phyloP scores from a whole-genome alignment of 1,140 invertebrate species.

The Tetramorium parvispinum region DNA sequence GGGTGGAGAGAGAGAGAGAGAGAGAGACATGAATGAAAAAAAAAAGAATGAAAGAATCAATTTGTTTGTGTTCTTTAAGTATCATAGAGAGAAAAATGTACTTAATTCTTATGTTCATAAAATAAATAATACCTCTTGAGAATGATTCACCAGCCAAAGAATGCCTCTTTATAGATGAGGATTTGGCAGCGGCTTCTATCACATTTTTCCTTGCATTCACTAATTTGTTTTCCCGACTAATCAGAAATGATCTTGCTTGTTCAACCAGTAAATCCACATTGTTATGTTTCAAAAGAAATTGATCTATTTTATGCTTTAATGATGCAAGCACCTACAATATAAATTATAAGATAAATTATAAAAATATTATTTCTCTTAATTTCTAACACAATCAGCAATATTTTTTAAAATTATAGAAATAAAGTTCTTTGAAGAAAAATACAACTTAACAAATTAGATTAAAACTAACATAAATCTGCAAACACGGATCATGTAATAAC shows the following conservation, averaged over 20 bases:
- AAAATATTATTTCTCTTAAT: constrained; percentile 56
- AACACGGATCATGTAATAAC: background rate
- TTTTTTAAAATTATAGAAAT: background rate
- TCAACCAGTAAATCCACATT: constrained; percentile 90
- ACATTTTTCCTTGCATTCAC: constrained; percentile 88
- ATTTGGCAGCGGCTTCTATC: constrained; percentile 84
- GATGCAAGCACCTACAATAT: constrained; percentile 90
- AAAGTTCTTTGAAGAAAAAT: background rate
- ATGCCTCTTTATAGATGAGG: constrained; percentile 73
- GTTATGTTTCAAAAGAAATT: constrained; percentile 90
- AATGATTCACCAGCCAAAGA: constrained; percentile 81
- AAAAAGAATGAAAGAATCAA: background rate
- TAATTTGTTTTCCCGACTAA: constrained; percentile 91
- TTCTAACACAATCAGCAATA: background rate
- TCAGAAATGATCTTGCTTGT: constrained; percentile 91
- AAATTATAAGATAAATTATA: constrained; percentile 28
- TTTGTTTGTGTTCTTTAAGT: background rate
- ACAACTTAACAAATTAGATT: background rate
- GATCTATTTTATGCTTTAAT: constrained; percentile 95
- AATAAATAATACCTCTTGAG: constrained; percentile 79
- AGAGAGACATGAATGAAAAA: background rate
- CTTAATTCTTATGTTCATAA: constrained; percentile 48
- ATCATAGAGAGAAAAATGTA: constrained; percentile 18
- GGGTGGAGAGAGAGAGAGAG: too few species aligned
- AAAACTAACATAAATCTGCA: background rate